Evolutionary conservation across 2,797 vertebrate species (phyloP), one percentile per base, ranked within the genome.

Genomic region (Sebastes umbrosus): DNA sequence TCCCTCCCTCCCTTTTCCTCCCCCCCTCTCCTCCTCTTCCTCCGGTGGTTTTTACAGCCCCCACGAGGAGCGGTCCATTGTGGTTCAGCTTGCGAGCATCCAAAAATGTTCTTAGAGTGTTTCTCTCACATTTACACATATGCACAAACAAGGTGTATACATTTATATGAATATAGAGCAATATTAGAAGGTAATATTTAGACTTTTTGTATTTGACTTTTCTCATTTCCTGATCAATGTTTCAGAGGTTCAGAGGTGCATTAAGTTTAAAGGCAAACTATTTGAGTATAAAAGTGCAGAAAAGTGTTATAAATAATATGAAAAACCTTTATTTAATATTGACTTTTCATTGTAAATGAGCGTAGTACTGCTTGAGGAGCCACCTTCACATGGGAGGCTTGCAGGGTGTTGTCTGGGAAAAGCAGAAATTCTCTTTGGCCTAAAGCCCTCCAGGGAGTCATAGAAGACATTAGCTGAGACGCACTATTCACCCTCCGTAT

Each of bases 401-500:
- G 50, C 59, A 92, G 95, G 96, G 96, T 95, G 95, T 95, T 94
- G 95, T 94, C 95, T 96, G 95, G 96, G 96, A 96, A 96, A 96
- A 94, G 87, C 94, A 90, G 87, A 94, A 93, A 83, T 74, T 76
- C 77, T 92, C 83, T 76, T 82, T 31, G 16, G 84, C 88, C 78
- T 68, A 59, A 79, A 86, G 58, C 29, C 73, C 93, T 80, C 93
- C 27, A 66, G 94, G 93, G 94, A 93, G 90, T 90, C 87, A 78
- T 90, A 86, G 87, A 93, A 94, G 92, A 92, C 95, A 90, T 94
- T 93, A 43, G 39, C 39, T 43, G 39, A 43, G 91, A 4, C 46
- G 80, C 65, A 83, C 88, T 87, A 87, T 88, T 87, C 85, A 90
- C 59, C 52, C 83, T 57, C 55, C 3, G 9, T 60, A 50, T 75